Percentiles rank a stretch among this genome's conserved stretches.
Evolutionary conservation across 2,797 vertebrate genomes (phyloP).

Genomic region (Coranthus polyacanthus): DNA sequence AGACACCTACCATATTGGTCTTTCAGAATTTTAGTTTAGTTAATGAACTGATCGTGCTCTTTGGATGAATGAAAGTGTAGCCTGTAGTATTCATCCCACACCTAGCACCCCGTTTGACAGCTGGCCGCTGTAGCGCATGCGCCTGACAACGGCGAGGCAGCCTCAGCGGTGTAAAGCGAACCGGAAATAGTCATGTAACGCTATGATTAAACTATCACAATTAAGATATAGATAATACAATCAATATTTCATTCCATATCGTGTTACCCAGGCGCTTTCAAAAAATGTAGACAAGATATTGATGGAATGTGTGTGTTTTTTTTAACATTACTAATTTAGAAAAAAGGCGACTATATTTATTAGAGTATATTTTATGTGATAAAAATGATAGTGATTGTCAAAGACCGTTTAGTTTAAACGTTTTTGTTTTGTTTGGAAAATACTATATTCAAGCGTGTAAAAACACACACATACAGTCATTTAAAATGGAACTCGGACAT

Average conservation of each 20-base stretch:
- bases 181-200: not conserved
- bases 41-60: constrained; percentile 9
- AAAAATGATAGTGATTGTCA: no score
- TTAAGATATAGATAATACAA: not conserved
- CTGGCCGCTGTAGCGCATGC: constrained; percentile 71
- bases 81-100: constrained; percentile 14
- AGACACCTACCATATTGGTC: not conserved
- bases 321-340: no score
- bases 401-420: no score
- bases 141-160: constrained; percentile 17
- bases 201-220: not conserved
- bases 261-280: no score
- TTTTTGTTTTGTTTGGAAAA: no score
- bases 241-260: not conserved
- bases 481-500: no score
- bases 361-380: no score
- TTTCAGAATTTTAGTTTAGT: constrained; percentile 6
- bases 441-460: no score
- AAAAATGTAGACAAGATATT: no score
- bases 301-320: no score
- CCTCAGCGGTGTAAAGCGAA: not conserved
- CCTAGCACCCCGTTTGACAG: constrained; percentile 66
- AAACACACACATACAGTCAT: no score
- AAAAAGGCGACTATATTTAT: no score
- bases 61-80: constrained; percentile 18